A percentile compares a stretch with the other conserved stretches of the same genome.
Evolutionary conservation across 2,113 vertebrate species (phyloP).

Genomic region (Eudorcas thomsonii): DNA sequence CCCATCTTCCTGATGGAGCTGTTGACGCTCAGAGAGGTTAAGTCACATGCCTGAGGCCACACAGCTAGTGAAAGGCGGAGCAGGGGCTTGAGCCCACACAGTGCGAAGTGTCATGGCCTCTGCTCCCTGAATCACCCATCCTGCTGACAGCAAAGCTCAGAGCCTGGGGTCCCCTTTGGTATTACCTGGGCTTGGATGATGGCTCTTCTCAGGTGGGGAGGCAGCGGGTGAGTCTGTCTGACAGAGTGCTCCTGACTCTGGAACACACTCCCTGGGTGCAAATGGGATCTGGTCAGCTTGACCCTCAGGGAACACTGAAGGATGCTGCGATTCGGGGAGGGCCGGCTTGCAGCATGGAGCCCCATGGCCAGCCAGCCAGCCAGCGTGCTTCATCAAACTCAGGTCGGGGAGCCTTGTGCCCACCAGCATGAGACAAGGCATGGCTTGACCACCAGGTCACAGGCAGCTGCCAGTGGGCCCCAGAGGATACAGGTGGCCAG

Average conservation of each 20-base stretch:
- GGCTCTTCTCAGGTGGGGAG: neutral
- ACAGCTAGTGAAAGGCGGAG: neutral
- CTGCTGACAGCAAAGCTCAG: neutral
- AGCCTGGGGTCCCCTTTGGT: neutral
- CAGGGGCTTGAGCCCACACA: neutral
- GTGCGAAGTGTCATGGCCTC: neutral
- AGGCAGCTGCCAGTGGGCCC: neutral
- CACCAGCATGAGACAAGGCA: neutral
- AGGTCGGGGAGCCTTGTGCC: neutral
- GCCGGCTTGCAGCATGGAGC: neutral
- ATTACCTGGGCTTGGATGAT: neutral
- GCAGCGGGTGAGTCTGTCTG: neutral
- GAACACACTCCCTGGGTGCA: neutral
- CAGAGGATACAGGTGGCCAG: neutral
- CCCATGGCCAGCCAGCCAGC: neutral
- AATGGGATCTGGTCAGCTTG: neutral
- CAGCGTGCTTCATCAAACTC: accelerated
- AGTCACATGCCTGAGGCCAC: neutral
- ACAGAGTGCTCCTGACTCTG: too few relatives aligned
- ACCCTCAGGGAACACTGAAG: neutral
- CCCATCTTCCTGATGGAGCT: neutral
- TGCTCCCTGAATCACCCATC: neutral
- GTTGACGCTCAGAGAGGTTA: neutral
- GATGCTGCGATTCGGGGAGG: neutral
- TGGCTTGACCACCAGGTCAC: neutral